Evolutionary conservation across 2,888 invertebrate species (phyloP), one percentile per base, ranked within the genome.

Genomic region (Tuberolachnus salignus): DNA sequence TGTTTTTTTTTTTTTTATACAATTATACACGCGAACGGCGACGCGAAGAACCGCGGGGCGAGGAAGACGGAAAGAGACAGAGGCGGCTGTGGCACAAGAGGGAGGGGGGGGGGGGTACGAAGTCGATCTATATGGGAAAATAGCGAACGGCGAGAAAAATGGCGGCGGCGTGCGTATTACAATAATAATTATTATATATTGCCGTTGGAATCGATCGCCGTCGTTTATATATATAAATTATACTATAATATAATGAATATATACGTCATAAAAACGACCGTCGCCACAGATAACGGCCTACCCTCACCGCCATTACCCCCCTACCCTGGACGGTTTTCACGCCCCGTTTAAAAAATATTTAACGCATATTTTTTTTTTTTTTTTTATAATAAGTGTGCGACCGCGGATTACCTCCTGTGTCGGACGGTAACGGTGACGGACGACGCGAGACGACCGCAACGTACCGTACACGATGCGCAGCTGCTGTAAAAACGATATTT

Each of bases 1-100:
- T 53, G 73, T 74, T 64, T 44, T 74, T 74, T 64, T 64, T 53
- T 63, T 74, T 64, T 44, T 74, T 74, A 53, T 21, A 74, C 64
- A 73, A 73, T 73, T 51, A 63, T 73, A 51, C 34, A 51, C 14
- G 73, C 23, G 63, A 61, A 42, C 21, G 67, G 49, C 19, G 34
- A 6, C 34, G 16, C 34, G 13, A 4, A 53, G 26, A 26, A 57
- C 11, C 14, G 14, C 26, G 16, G 23, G 26, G 53, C 51, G 16
- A 6, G 34, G 34, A 34, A 34, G 6, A 34, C 34, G 34, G 34
- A 6, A n/a, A n/a, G 34, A 3, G 3, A 34, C 34, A 6, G 34
- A 34, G 6, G 34, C 34, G 34, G 34, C 34, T 16, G 16, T 9
- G 44, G 34, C 34, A 6, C 34, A 6, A n/a, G 34, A 34, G 11